Conservation (phyloP, 1,140 invertebrate species). For the Eupristina koningsbergeri region DNA sequence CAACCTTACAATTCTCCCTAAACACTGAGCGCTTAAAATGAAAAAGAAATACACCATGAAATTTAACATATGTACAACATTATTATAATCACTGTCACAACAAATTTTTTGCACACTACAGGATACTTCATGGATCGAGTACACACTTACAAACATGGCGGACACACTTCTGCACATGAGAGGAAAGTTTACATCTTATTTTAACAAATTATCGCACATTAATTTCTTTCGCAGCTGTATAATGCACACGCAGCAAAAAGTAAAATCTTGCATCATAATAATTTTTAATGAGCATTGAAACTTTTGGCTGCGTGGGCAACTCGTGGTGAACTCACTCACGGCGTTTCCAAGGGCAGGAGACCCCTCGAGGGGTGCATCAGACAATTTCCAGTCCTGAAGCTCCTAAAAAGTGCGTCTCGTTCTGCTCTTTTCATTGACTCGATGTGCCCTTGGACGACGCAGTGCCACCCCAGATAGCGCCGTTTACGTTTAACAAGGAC, state of each 20-base stretch:
- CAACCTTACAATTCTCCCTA: background rate
- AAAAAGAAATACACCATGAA: background rate
- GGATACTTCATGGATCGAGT: background rate
- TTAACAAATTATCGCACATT: background rate
- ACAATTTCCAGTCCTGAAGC: background rate
- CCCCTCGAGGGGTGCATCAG: background rate
- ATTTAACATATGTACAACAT: background rate
- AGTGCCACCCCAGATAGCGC: conserved; percentile 92
- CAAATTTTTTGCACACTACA: background rate
- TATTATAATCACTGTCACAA: background rate
- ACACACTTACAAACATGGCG: background rate
- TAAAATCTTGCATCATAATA: background rate
- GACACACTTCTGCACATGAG: background rate
- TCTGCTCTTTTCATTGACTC: no score
- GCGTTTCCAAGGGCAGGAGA: background rate
- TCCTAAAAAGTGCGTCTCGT: conserved; percentile 14
- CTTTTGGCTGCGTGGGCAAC: background rate
- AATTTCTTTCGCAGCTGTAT: background rate
- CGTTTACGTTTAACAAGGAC: conserved; percentile 76
- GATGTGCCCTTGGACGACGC: conserved; percentile 56
- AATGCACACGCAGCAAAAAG: background rate
- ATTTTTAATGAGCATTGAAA: no score
- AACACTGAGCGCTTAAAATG: background rate
- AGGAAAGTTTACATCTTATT: background rate
- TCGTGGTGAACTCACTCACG: background rate